Base-by-base conservation (phyloP, 2,888 invertebrate genomes). In the Thymelicus lineola region DNA sequence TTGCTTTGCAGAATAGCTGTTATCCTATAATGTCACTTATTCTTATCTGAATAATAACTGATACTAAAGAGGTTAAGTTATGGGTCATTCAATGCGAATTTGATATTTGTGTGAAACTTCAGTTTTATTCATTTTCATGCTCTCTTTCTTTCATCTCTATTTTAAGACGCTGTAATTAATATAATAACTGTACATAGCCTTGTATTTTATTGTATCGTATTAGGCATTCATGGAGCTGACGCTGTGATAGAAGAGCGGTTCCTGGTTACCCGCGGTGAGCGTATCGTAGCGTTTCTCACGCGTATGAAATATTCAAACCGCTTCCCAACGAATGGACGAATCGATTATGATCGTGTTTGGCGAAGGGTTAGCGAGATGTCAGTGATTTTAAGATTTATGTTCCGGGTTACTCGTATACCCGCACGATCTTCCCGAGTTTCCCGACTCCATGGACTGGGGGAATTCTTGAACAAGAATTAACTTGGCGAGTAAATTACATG, bases 271-370 rank as follows among this genome's bases (percentile, higher is more conserved):
- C 53, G 4, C 20, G 20, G 20, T 9, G 20, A 53, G 53, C 53
- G 20, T 10, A 53, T 17, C 20, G 53, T 20, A 20, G 20, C 20
- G 48, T 57, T 70, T 58, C 35, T 59, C 63, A 67, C 71, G 72
- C 74, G 76, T 76, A 81, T 83, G 82, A 82, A 83, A 82, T 82
- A 82, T 83, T 81, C 82, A 83, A 79, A 78, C 73, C 70, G 77
- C 74, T 76, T 72, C 68, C 75, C 71, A 71, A 72, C 65, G 59
- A 73, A 66, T 59, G 64, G 67, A 28, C 66, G 64, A 59, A 59
- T 57, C 70, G 64, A 38, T 66, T 70, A 74, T 74, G 71, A 66
- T 64, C 64, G 66, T 66, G 66, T 60, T 60, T 59, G 38, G 20
- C 53, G 38, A 38, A 59, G 48, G 38, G 36, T n/a, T 45, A 35